These are phyloP conservation scores for Saimiri boliviensis DNA, from an alignment of 2,113 vertebrate genomes.

Conservation along the genomic window DNA sequence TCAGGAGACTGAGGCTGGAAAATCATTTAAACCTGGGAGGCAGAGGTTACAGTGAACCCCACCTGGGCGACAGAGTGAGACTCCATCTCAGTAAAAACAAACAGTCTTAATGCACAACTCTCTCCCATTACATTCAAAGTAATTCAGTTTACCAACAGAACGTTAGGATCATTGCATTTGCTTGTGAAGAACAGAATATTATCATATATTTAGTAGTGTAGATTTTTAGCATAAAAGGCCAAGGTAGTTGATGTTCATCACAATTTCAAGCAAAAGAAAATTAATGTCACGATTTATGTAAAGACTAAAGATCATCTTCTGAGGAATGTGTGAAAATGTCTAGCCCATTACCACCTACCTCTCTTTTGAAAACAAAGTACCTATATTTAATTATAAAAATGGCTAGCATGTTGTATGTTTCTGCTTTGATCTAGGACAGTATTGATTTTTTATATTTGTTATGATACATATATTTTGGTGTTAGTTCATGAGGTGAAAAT, in stretches of 20 bases:
- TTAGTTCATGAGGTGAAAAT: background rate
- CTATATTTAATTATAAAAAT: background rate
- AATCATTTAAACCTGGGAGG: too few relatives aligned
- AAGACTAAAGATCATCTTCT: background rate
- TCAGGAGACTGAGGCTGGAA: too few relatives aligned
- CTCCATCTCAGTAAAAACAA: background rate
- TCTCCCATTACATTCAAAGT: background rate
- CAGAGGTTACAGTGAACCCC: too few relatives aligned
- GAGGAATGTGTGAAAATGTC: background rate
- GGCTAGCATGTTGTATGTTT: background rate
- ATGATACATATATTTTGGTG: background rate
- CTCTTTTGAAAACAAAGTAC: background rate
- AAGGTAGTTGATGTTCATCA: background rate
- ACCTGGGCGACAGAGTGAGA: too few relatives aligned
- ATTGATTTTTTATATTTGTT: background rate
- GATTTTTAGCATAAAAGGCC: background rate
- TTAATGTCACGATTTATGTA: background rate
- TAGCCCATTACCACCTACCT: background rate
- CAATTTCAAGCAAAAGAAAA: background rate
- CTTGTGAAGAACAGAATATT: background rate
- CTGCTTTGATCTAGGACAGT: background rate
- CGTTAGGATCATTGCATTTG: background rate
- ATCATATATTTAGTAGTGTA: background rate
- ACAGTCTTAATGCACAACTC: background rate
- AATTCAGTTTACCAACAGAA: background rate